Base-by-base conservation (phyloP, 2,888 invertebrate species). In the Hirtodrosophila histrioides region DNA sequence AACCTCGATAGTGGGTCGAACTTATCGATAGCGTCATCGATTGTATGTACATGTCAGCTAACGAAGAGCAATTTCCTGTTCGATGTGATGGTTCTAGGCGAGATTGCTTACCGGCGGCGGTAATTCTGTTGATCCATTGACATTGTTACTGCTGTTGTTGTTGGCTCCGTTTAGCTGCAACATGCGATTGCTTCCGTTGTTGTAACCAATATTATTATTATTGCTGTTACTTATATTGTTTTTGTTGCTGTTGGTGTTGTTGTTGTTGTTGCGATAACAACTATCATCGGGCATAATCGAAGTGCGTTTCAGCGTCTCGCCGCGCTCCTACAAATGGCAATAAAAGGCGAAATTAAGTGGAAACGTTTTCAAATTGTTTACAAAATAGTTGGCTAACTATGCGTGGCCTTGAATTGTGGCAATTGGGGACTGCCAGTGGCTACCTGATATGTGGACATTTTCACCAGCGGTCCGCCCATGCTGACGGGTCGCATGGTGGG, bases 221-320 rank as follows among this genome's bases (percentile, higher is more conserved):
- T 24, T 51, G 12, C 10, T n/a, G n/a, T n/a, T n/a, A n/a, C n/a
- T 27, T 27, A 27, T 27, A 27, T 27, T 44, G 24, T 17, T 66
- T 24, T 44, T 58, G 39, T 27, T 67, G 46, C 4, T 41, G 46
- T 4, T 54, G 44, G 24, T 46, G 45, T 29, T 58, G 51, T 71
- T 78, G 41, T 1, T 62, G 39, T 41, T 76, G 56, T 89, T 88
- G 35, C 91, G 90, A 83, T 86, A 88, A 62, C 90, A 90, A 51
- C 89, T 89, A 62, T 90, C 90, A 74, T 92, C 91, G 62, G 89
- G 89, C 90, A 90, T 91, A 57, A 91, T 88, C 62, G 88, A 85
- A 46, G 91, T 91, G 61, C 90, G 90, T 10, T 88, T 89, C 27
- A 91, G 79, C 17, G 90, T 91, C 62, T 91, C 90, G 43, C 89